Evolutionary conservation across 2,888 invertebrate genomes (phyloP), one percentile per base, ranked within the genome.

Genomic region (Phlogophora meticulosa): DNA sequence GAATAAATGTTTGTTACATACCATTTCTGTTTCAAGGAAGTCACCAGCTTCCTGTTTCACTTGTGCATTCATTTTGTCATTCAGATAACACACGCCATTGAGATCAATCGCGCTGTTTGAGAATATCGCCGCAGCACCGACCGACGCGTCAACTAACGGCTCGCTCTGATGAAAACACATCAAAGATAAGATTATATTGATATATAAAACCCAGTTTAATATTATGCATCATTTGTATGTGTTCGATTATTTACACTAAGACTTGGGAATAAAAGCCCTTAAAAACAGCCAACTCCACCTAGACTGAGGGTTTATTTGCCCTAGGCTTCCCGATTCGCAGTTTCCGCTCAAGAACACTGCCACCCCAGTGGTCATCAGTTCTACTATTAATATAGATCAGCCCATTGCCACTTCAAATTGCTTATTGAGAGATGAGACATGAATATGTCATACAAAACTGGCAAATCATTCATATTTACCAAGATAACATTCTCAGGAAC

Each of bases 81-180:
- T 98, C 13, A 98, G 94, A 82, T 97, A 97, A 80, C 97, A 97
- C 7, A 98, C 97, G 84, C 98, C 98, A 83, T 98, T 98, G 56
- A 98, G 92, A 86, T 97, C 98, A 2, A 98, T 98, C 13, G 98
- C 98, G 87, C 98, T 98, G 87, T 98, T 98, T 1, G 98, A 98
- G 90, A 98, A 98, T 71, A 98, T 97, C 1, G 98, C 97, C 10
- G 97, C 97, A 5, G 97, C 96, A 62, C 97, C 96, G 84, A 98
- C 93, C 83, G 96, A 96, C 83, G 96, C 93, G 84, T 96, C 96
- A 24, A 95, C 96, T 15, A 95, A 78, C 0, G 96, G 93, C 66
- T 94, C 92, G 66, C 75, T 87, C 93, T 94, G 80, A 79, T 56
- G 17, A 57, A 69, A 53, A 58, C 22, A 63, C 48, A 34, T 63